phyloP scores from a whole-genome alignment of 1,140 invertebrate genomes.

The Calosoma granatense region DNA sequence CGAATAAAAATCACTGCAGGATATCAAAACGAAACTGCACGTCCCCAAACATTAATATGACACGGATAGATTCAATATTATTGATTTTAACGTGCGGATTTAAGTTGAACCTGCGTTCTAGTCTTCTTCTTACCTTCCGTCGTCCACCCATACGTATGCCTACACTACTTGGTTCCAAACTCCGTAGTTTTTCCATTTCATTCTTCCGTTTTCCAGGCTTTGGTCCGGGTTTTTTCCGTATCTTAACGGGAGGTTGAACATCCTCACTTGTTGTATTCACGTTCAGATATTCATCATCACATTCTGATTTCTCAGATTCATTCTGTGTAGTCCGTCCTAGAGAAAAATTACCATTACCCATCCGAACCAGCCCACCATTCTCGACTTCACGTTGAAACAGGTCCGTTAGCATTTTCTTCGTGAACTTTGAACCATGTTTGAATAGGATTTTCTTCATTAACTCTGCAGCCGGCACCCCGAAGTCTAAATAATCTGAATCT shows the following conservation, averaged over 20 bases:
- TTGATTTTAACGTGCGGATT: no score
- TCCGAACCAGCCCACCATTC: slow-evolving; percentile 52
- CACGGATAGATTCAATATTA: no score
- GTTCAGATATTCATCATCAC: slow-evolving; percentile 1
- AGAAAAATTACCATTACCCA: slow-evolving; percentile 55
- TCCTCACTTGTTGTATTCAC: slow-evolving; percentile 11
- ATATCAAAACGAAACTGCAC: no score
- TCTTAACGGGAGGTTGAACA: slow-evolving; percentile 12
- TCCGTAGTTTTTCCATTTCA: slow-evolving; percentile 11
- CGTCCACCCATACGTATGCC: slow-evolving; percentile 25
- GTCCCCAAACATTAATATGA: no score
- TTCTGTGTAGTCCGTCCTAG: slow-evolving; percentile 41
- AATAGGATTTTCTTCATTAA: slow-evolving; percentile 51
- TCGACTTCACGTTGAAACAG: slow-evolving; percentile 55
- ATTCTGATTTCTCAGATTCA: slow-evolving; percentile 4
- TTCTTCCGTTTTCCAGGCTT: slow-evolving; percentile 16
- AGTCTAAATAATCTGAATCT: slow-evolving; percentile 58
- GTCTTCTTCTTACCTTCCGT: slow-evolving; percentile 31
- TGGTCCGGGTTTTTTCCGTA: slow-evolving; percentile 16
- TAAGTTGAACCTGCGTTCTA: no score
- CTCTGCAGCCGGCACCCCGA: slow-evolving; percentile 53
- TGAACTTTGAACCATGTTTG: slow-evolving; percentile 50
- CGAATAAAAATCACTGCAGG: no score
- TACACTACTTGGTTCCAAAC: slow-evolving; percentile 9
- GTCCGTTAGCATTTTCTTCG: slow-evolving; percentile 50